Percentiles rank a stretch among this genome's conserved stretches.
Conservation (phyloP, 2,113 vertebrate genomes). For the Hypomesus transpacificus region DNA sequence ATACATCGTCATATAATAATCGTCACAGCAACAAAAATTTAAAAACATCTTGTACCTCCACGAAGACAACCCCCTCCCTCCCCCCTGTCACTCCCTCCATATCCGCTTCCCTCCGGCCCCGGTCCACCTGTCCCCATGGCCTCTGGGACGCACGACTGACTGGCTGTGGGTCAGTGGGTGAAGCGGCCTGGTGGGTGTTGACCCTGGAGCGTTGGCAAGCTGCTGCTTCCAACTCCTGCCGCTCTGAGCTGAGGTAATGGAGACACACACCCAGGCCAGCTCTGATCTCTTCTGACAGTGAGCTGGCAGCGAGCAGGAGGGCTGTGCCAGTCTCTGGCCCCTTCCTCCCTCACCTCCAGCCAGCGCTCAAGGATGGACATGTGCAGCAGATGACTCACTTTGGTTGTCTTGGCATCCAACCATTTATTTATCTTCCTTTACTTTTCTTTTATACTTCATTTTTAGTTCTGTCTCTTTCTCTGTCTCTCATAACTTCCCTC, state of each 20-base stretch:
- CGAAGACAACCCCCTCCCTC: constrained; percentile 13
- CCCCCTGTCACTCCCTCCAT: constrained; percentile 6
- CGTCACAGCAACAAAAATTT: neutral
- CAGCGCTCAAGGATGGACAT: constrained; percentile 18
- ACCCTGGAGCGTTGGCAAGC: constrained; percentile 40
- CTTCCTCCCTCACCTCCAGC: constrained; percentile 21
- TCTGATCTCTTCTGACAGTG: constrained; percentile 49
- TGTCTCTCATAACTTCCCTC: neutral
- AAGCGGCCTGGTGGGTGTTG: constrained; percentile 40
- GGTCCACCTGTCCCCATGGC: constrained; percentile 24
- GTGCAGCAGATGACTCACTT: constrained; percentile 3
- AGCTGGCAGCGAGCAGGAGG: constrained; percentile 37
- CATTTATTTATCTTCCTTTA: neutral
- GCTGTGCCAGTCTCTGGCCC: constrained; percentile 34
- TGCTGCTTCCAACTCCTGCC: constrained; percentile 27
- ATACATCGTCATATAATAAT: constrained; percentile 19
- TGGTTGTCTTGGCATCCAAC: neutral
- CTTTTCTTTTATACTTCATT: neutral
- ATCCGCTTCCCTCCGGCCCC: neutral
- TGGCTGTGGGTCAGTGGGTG: constrained; percentile 47
- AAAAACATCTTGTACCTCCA: constrained; percentile 19
- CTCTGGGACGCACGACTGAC: constrained; percentile 34
- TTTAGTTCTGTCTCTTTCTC: neutral
- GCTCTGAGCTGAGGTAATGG: constrained; percentile 34
- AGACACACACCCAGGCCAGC: constrained; percentile 34